phyloP scores from a whole-genome alignment of 2,113 vertebrate genomes.

The Tyto alba region DNA sequence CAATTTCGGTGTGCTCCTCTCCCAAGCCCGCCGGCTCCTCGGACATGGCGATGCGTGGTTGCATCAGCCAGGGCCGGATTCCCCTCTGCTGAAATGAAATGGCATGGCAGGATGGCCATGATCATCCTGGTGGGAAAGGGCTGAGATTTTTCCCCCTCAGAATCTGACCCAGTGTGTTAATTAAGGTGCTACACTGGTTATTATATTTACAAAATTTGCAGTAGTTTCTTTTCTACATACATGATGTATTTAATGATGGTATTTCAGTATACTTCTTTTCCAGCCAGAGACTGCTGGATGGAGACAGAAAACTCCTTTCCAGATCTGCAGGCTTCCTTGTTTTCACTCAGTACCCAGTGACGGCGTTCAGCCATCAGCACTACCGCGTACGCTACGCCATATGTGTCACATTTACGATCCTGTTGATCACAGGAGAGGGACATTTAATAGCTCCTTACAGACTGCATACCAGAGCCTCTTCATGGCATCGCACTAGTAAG shows the following conservation, averaged over 20 bases:
- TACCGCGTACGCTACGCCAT: rapidly evolving
- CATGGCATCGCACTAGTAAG: not conserved
- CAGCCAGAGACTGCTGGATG: not conserved
- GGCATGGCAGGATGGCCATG: rapidly evolving
- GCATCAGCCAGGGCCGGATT: not conserved
- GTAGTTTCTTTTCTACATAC: not conserved
- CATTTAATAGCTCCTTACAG: constrained; percentile 2
- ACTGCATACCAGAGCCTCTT: not conserved
- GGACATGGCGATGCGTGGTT: rapidly evolving
- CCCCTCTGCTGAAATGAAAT: not conserved
- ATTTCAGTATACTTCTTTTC: not conserved
- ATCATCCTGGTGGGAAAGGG: not conserved
- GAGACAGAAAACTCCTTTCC: not conserved
- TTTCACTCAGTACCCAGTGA: not conserved
- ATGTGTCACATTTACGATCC: not conserved
- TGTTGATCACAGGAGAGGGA: not conserved
- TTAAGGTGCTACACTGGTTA: not conserved
- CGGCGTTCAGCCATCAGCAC: not conserved
- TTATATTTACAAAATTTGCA: not conserved
- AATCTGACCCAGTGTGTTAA: not conserved
- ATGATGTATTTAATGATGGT: not conserved
- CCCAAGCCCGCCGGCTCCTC: not conserved
- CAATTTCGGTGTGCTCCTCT: not conserved
- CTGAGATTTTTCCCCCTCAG: not conserved
- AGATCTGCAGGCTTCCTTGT: not conserved